Evolutionary conservation across 2,797 vertebrate species (phyloP).

Genomic region (Florisuga fusca): DNA sequence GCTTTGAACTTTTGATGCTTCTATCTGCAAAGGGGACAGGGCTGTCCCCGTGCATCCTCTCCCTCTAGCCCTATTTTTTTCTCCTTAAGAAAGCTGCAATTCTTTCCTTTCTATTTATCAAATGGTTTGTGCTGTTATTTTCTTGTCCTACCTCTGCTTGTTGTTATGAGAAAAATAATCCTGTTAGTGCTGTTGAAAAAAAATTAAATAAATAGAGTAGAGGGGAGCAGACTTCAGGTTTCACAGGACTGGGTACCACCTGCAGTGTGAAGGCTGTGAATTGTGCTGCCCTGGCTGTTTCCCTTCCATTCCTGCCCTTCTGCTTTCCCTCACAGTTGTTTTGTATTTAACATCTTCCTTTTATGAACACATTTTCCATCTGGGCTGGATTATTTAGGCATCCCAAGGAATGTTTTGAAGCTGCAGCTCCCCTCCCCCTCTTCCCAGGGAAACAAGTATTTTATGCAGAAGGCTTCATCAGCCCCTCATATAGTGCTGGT

Average conservation of each 20-base stretch:
- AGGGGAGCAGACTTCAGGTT: neutral
- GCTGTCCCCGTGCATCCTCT: neutral
- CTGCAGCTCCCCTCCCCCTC: neutral
- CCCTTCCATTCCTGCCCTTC: neutral
- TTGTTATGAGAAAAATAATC: neutral
- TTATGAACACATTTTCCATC: neutral
- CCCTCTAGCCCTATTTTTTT: neutral
- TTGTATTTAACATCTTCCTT: neutral
- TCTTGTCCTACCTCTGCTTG: neutral
- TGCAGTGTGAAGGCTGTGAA: neutral
- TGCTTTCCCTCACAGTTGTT: neutral
- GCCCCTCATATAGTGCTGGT: neutral
- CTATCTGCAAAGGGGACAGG: neutral
- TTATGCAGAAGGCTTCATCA: neutral
- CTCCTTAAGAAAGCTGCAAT: neutral
- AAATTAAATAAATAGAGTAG: fast-evolving
- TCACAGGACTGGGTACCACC: neutral
- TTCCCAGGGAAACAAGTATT: neutral
- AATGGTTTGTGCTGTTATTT: neutral
- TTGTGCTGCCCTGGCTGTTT: neutral
- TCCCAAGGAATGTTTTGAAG: neutral
- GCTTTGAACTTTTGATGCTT: neutral
- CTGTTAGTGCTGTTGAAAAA: neutral
- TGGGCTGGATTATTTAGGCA: slow-evolving; percentile 11
- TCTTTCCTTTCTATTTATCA: neutral